These are phyloP conservation scores for Pseudomugil tenellus DNA, from an alignment of 2,797 vertebrate species.

Conservation along the genomic window DNA sequence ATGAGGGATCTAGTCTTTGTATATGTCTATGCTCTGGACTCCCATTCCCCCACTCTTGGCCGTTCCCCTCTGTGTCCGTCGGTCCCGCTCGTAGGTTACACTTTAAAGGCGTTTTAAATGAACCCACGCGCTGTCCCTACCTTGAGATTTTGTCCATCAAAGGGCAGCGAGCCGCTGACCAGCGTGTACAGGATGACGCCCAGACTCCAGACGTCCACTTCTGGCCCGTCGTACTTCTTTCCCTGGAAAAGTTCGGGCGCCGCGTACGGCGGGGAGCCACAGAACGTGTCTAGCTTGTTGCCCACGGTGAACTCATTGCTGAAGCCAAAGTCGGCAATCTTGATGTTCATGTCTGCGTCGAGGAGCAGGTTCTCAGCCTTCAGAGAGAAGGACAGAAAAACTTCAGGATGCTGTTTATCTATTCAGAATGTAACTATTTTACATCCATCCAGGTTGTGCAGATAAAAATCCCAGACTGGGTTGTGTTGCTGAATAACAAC, in stretches of 20 bases:
- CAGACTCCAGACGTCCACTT: constrained; percentile 98
- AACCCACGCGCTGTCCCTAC: constrained; percentile 64
- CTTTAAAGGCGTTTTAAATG: too few relatives aligned
- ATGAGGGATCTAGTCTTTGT: too few relatives aligned
- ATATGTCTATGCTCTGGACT: too few relatives aligned
- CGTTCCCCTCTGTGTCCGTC: too few relatives aligned
- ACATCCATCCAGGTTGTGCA: too few relatives aligned
- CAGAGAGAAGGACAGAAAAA: not conserved
- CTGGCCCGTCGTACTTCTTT: constrained; percentile 97
- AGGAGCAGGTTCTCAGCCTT: constrained; percentile 97
- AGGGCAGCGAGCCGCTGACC: constrained; percentile 96
- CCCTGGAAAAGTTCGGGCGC: constrained; percentile 98
- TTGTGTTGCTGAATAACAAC: too few relatives aligned
- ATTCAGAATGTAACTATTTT: too few relatives aligned
- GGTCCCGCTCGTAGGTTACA: too few relatives aligned
- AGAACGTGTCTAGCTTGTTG: constrained; percentile 98
- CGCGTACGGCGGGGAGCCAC: constrained; percentile 95
- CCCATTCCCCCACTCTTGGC: too few relatives aligned
- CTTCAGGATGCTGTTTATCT: not conserved
- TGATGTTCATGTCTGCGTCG: constrained; percentile 99
- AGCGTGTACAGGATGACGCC: constrained; percentile 98
- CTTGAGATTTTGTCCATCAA: constrained; percentile 98
- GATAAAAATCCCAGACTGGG: too few relatives aligned
- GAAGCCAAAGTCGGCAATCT: constrained; percentile 98
- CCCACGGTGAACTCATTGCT: constrained; percentile 97